Percentiles rank a stretch among this genome's conserved stretches.
These are phyloP conservation scores for Listronotus oregonensis DNA, from an alignment of 1,140 invertebrate species.

Conservation along the genomic window DNA sequence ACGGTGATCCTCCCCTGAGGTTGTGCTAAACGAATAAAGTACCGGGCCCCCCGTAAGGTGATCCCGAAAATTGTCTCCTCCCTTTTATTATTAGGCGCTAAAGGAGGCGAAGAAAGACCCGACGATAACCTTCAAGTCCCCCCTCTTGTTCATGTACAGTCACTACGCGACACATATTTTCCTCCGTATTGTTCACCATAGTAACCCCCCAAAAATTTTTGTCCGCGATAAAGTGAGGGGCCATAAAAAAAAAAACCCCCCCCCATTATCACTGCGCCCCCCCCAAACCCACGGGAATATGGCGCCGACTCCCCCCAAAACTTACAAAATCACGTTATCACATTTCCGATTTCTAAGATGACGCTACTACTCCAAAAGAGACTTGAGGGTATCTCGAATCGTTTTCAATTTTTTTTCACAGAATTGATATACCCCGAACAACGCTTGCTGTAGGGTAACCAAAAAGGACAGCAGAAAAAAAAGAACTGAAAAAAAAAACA, in stretches of 20 bases:
- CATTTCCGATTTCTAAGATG: slow-evolving; percentile 95
- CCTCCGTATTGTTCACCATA: slow-evolving; percentile 69
- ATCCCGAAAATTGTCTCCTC: slow-evolving; percentile 79
- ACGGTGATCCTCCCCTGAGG: slow-evolving; percentile 85
- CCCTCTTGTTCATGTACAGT: slow-evolving; percentile 74
- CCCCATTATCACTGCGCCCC: slow-evolving; percentile 88
- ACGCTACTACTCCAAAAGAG: slow-evolving; percentile 90
- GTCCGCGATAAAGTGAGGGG: slow-evolving; percentile 90
- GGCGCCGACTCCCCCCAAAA: slow-evolving; percentile 85
- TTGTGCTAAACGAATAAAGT: slow-evolving; percentile 85
- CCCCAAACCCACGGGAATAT: slow-evolving; percentile 93
- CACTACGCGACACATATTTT: slow-evolving; percentile 79
- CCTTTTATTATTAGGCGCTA: slow-evolving; percentile 75
- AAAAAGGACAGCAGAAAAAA: slow-evolving; percentile 91
- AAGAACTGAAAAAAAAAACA: slow-evolving; percentile 73
- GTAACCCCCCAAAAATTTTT: slow-evolving; percentile 70
- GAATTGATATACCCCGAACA: slow-evolving; percentile 92
- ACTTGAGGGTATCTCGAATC: slow-evolving; percentile 93
- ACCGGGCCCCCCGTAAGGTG: slow-evolving; percentile 80
- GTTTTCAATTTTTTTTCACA: slow-evolving; percentile 97
- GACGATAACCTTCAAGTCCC: slow-evolving; percentile 69
- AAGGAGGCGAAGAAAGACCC: slow-evolving; percentile 69
- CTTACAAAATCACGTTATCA: slow-evolving; percentile 97
- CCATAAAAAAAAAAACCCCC: slow-evolving; percentile 90
- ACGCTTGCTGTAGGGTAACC: slow-evolving; percentile 86